phyloP scores from a whole-genome alignment of 2,888 invertebrate species.

The Calameuta pallipes region DNA sequence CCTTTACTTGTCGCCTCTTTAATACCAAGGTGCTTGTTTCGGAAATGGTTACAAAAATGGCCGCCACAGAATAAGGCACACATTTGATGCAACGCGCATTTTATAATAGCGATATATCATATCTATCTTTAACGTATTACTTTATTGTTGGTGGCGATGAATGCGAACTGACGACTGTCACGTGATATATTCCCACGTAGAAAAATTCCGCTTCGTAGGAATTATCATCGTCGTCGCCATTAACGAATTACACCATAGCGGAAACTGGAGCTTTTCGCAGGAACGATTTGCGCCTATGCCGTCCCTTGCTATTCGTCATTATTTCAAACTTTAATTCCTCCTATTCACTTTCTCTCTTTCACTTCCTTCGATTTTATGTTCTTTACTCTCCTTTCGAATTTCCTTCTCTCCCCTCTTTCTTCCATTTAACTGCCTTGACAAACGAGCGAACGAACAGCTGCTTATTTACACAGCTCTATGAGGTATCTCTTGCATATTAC shows the following conservation, averaged over 20 bases:
- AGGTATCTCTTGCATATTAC: slow-evolving; percentile 52
- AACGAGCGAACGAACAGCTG: slow-evolving; percentile 22
- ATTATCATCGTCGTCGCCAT: background rate
- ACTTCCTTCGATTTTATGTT: slow-evolving; percentile 9
- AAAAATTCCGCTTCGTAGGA: background rate
- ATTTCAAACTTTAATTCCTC: background rate
- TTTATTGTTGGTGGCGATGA: slow-evolving; percentile 26
- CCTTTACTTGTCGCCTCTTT: slow-evolving; percentile 19
- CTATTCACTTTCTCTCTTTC: background rate
- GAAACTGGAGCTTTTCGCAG: background rate
- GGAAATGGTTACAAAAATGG: slow-evolving; percentile 62
- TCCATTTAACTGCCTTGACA: slow-evolving; percentile 13
- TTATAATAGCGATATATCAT: slow-evolving; percentile 39
- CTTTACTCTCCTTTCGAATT: slow-evolving; percentile 15
- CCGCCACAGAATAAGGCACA: slow-evolving; percentile 66
- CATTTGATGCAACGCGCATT: slow-evolving; percentile 65
- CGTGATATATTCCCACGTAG: background rate
- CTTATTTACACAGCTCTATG: slow-evolving; percentile 30
- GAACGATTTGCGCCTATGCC: slow-evolving; percentile 5
- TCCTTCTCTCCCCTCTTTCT: background rate
- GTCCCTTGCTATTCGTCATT: background rate
- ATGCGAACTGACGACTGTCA: slow-evolving; percentile 2
- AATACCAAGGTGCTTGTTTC: slow-evolving; percentile 44
- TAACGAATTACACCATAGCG: background rate
- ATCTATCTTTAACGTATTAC: slow-evolving; percentile 36